Conservation (phyloP, 2,888 invertebrate genomes). For the Tenthredo amoena region DNA sequence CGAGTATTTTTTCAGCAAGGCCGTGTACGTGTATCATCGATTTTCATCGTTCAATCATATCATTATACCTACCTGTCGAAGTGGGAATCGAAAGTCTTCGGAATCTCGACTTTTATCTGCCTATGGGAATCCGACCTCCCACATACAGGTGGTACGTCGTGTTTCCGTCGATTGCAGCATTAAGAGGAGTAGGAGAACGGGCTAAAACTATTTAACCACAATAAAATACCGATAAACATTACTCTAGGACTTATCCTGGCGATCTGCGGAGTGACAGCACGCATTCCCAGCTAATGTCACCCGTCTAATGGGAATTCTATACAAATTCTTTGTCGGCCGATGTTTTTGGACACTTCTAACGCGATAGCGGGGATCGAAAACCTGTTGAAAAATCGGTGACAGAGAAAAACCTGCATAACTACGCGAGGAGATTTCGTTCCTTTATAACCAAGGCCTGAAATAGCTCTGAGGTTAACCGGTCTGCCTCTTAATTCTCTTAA, state of each 20-base stretch:
- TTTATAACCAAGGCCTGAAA: neutral
- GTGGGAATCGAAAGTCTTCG: neutral
- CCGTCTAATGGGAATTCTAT: conserved; percentile 53
- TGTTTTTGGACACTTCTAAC: conserved; percentile 43
- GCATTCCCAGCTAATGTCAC: conserved; percentile 52
- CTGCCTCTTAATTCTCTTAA: conserved; percentile 20
- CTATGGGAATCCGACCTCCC: neutral
- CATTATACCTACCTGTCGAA: neutral
- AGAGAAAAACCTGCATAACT: neutral
- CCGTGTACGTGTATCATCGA: conserved; percentile 5
- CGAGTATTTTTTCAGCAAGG: neutral
- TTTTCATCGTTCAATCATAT: neutral
- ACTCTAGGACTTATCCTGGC: conserved; percentile 60
- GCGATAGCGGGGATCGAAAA: neutral
- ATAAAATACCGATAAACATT: conserved; percentile 67
- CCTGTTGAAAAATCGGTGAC: conserved; percentile 7
- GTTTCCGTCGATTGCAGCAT: neutral
- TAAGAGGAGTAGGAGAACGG: conserved; percentile 41
- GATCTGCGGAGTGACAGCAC: conserved; percentile 57
- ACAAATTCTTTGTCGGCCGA: conserved; percentile 50
- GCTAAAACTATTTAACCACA: conserved; percentile 53
- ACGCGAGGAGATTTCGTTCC: neutral
- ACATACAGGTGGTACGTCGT: neutral
- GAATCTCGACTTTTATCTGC: neutral
- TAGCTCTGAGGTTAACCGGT: conserved; percentile 16